These are phyloP conservation scores for Drosophila helvetica DNA, from an alignment of 2,888 invertebrate species.

Conservation along the genomic window DNA sequence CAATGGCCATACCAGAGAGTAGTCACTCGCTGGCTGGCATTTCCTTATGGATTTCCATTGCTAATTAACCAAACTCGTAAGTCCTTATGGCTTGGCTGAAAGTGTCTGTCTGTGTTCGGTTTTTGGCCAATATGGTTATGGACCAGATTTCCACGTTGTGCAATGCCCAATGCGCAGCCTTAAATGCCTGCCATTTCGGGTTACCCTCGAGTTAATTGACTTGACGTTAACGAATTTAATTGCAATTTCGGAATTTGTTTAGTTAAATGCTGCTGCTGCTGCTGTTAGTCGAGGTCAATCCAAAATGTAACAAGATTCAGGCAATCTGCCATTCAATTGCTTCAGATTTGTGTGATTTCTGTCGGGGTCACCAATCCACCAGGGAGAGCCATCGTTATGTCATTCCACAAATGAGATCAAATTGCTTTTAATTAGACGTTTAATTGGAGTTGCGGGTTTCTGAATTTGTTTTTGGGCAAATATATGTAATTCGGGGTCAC, in stretches of 20 bases:
- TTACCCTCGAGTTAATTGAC: conserved; percentile 25
- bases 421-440: neutral
- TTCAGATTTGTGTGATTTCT: conserved; percentile 1
- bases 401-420: conserved; percentile 3
- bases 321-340: conserved; percentile 36
- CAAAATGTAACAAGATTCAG: conserved; percentile 34
- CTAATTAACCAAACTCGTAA: conserved; percentile 33
- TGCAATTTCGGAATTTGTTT: conserved; percentile 38
- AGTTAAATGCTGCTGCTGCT: conserved; percentile 22
- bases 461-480: neutral
- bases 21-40: conserved; percentile 4
- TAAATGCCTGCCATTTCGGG: conserved; percentile 42
- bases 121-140: conserved; percentile 39
- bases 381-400: neutral
- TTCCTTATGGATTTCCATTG: conserved; percentile 37
- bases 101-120: neutral
- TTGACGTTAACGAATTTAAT: conserved; percentile 32
- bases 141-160: conserved; percentile 50
- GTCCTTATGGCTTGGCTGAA: conserved; percentile 23
- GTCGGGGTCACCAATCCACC: conserved; percentile 13
- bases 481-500: neutral
- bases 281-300: conserved; percentile 13
- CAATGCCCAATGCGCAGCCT: conserved; percentile 19
- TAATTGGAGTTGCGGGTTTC: neutral
- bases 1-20: neutral